Base-by-base conservation (phyloP, 2,888 invertebrate genomes). In the Netelia inedita region DNA sequence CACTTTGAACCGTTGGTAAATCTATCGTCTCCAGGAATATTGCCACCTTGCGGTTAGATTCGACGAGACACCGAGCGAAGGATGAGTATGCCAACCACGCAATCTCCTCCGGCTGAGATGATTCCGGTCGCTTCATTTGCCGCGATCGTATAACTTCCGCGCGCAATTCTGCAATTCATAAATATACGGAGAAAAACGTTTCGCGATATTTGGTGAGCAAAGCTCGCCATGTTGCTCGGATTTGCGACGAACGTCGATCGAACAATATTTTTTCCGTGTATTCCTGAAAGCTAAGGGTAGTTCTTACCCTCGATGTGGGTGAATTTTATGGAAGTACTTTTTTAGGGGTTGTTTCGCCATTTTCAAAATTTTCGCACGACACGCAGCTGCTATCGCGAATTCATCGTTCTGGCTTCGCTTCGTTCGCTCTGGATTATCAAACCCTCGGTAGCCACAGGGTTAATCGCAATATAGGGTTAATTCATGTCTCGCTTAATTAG, bases 91-190 rank as follows among this genome's bases (percentile, higher is more conserved):
- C 16, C 61, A 41, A 78, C 57, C 19, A 28, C 50, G 59, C 78
- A 78, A 82, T 82, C 78, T 82, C 72, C 72, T 73, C 21, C n/a
- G 82, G 65, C 76, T 78, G 71, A 5, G 35, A 72, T 46, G 82
- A 82, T 50, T 82, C 76, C 59, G 82, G 82, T 66, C 21, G 61
- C 21, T 69, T 61, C 19, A 19, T 71, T 57, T 41, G 19, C n/a
- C 46, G 19, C 46, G 19, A 65, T 76, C 28, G 14, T 57, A 61
- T 71, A 35, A 19, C 69, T 82, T 75, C 71, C 69, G 55, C 46
- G 41, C 41, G 63, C 11, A 11, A 46, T 46, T 46, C 46, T 11
- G 46, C 46, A 14, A 46, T 11, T 6, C 16, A 2, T 3, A 28
- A 28, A 28, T 28, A 28, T 28, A 6, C 5, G 28, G 5, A 0